Percentiles rank a stretch among this genome's conserved stretches.
Evolutionary conservation across 2,888 invertebrate genomes (phyloP).

Genomic region (Caenorhabditis sp.): DNA sequence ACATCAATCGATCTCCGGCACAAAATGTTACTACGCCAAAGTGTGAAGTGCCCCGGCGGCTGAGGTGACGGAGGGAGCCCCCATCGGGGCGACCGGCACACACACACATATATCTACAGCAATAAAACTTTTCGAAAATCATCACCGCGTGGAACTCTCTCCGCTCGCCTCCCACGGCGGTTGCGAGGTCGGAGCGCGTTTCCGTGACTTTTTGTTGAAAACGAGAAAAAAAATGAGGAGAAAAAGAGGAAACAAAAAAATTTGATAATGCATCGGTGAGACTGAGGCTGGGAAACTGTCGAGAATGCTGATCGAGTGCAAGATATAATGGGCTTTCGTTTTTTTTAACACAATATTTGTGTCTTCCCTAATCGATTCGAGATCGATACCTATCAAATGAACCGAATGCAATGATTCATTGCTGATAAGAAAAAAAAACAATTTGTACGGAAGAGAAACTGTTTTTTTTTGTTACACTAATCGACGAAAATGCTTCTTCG

Average conservation of each 20-base stretch:
- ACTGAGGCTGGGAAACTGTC: background rate
- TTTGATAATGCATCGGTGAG: background rate
- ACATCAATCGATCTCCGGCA: slow-evolving; percentile 50
- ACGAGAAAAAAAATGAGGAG: slow-evolving; percentile 7
- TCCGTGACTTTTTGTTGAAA: background rate
- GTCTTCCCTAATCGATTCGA: background rate
- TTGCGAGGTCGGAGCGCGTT: background rate
- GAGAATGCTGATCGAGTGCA: background rate
- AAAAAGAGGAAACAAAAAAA: background rate
- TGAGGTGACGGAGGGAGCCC: slow-evolving; percentile 22
- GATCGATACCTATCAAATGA: background rate
- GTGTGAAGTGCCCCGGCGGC: slow-evolving; percentile 52
- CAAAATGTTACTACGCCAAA: slow-evolving; percentile 57
- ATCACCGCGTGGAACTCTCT: slow-evolving; percentile 48
- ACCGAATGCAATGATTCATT: too few species aligned
- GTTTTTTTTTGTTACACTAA: too few species aligned
- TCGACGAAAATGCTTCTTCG: too few species aligned
- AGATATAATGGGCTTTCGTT: slow-evolving; percentile 7
- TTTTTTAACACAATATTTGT: slow-evolving; percentile 3
- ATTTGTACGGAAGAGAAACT: too few species aligned
- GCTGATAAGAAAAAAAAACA: too few species aligned
- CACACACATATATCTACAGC: slow-evolving; percentile 27
- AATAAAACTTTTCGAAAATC: slow-evolving; percentile 60
- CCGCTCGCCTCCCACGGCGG: slow-evolving; percentile 6
- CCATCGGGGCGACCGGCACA: slow-evolving; percentile 29